Evolutionary conservation across 1,140 invertebrate species (phyloP).

Genomic region (Anastrepha obliqua): DNA sequence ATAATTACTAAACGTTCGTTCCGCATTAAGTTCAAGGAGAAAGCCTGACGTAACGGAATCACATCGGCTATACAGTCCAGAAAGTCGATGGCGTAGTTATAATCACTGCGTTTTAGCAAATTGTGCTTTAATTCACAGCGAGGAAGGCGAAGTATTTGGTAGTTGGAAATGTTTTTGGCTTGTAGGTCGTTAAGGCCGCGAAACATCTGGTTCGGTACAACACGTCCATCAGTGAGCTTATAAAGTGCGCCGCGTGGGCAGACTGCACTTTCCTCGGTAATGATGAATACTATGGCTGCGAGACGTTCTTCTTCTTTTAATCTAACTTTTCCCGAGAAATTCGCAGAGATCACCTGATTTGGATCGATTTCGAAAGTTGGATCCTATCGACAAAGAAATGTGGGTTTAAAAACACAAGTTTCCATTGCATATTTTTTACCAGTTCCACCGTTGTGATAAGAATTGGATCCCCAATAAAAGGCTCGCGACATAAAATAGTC

Average conservation of each 20-base stretch:
- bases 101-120: constrained; percentile 81
- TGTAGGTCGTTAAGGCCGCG: constrained; percentile 79
- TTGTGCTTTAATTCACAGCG: constrained; percentile 83
- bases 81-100: constrained; percentile 87
- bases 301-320: constrained; percentile 87
- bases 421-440: constrained; percentile 59
- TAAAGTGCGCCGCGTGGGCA: constrained; percentile 83
- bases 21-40: constrained; percentile 76
- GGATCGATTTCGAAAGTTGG: constrained; percentile 71
- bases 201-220: constrained; percentile 82
- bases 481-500: constrained; percentile 76
- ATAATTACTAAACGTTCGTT: constrained; percentile 78
- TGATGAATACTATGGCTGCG: constrained; percentile 80
- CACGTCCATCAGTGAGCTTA: constrained; percentile 79
- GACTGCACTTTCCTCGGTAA: constrained; percentile 81
- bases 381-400: constrained; percentile 60
- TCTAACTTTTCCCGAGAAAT: constrained; percentile 75
- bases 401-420: neutral
- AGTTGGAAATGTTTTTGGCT: constrained; percentile 79
- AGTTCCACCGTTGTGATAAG: constrained; percentile 75
- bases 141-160: constrained; percentile 80
- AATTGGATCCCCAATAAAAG: constrained; percentile 78
- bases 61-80: constrained; percentile 81
- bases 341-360: constrained; percentile 75
- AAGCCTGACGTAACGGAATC: constrained; percentile 65